Percentiles rank a stretch among this genome's conserved stretches.
phyloP scores from a whole-genome alignment of 2,113 vertebrate species.

The Sinocyclocheilus grahami region DNA sequence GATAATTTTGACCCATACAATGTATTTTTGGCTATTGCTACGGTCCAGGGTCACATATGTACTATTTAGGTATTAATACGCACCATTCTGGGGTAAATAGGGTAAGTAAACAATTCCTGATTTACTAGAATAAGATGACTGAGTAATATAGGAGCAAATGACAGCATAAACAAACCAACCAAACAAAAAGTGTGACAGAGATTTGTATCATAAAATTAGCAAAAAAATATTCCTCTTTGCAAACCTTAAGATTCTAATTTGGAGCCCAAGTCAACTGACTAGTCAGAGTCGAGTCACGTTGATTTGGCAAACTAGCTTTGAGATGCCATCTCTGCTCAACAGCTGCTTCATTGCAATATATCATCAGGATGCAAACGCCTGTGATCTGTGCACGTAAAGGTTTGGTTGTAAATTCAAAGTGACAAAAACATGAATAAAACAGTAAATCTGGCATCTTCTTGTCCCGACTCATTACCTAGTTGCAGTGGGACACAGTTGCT shows the following conservation, averaged over 20 bases:
- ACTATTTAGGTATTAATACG: not conserved
- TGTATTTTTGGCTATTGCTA: too few relatives aligned
- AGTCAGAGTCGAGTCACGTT: not conserved
- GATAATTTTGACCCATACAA: too few relatives aligned
- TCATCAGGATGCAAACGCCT: not conserved
- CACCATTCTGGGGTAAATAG: too few relatives aligned
- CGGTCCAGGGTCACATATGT: not conserved
- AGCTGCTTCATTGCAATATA: not conserved
- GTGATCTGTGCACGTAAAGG: not conserved
- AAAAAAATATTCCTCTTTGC: not conserved
- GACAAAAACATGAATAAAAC: constrained; percentile 12
- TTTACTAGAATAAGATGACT: not conserved
- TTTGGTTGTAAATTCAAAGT: not conserved
- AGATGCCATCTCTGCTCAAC: not conserved
- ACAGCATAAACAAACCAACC: not conserved
- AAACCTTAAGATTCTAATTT: not conserved
- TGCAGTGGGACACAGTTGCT: not conserved
- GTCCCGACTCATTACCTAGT: not conserved
- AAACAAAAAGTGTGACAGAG: not conserved
- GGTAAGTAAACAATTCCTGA: not conserved
- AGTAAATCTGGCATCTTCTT: not conserved
- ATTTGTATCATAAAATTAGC: not conserved
- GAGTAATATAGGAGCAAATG: not conserved
- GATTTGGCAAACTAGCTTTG: not conserved
- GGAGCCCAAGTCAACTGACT: not conserved